Conservation (phyloP, 2,113 vertebrate species). For the Phoenicopterus ruber region DNA sequence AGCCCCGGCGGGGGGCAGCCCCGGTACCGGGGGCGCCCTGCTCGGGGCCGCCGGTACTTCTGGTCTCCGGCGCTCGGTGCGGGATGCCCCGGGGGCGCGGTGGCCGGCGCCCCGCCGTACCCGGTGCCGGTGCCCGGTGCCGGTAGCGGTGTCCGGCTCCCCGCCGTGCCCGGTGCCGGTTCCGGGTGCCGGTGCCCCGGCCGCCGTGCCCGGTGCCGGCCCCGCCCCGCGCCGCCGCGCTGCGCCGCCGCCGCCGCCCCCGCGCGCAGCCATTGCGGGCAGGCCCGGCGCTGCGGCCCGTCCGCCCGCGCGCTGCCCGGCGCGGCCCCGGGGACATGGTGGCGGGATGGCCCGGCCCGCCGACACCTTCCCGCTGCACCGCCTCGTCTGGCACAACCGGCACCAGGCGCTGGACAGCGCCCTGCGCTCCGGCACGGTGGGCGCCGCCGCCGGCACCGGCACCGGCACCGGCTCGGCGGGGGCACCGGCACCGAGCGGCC, state of each 20-base stretch:
- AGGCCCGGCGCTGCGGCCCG: background rate
- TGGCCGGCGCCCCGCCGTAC: no score
- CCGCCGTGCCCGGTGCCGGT: background rate
- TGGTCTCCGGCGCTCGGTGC: background rate
- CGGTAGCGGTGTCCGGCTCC: background rate
- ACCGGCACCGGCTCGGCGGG: background rate
- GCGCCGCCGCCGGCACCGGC: background rate
- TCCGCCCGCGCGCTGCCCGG: background rate
- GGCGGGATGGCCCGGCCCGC: constrained; percentile 73
- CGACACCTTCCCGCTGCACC: constrained; percentile 85
- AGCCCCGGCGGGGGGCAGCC: no score
- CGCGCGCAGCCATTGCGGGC: background rate
- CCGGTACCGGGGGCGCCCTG: background rate
- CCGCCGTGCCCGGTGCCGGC: background rate
- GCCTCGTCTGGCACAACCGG: constrained; percentile 87
- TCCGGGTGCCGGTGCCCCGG: background rate
- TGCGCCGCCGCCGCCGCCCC: background rate
- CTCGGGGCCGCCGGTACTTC: background rate
- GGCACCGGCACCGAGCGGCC: background rate
- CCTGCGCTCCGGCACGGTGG: constrained; percentile 79
- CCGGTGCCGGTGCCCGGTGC: background rate
- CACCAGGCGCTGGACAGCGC: constrained; percentile 86
- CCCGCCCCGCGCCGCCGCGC: background rate
- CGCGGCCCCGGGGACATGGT: constrained; percentile 22
- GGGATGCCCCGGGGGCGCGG: background rate